Evolutionary conservation across 2,888 invertebrate genomes (phyloP), one percentile per base, ranked within the genome.

Genomic region (Thecophora atra): DNA sequence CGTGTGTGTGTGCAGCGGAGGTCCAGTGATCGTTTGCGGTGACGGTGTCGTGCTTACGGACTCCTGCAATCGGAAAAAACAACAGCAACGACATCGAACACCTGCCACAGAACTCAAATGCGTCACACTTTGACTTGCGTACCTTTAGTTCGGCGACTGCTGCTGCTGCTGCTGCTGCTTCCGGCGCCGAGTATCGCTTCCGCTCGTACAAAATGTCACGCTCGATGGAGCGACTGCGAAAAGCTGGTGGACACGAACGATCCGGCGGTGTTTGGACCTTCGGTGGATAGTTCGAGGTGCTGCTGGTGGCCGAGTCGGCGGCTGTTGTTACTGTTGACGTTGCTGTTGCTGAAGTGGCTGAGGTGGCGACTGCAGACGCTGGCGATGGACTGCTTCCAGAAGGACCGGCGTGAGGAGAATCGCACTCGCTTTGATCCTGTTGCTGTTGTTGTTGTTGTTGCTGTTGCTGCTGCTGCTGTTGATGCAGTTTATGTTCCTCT

Each of bases 11-110:
- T 81, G 76, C 76, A 78, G 77, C 79, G 82, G 79, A 76, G 79
- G 78, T 79, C 79, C 81, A 78, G 78, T 77, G 76, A 81, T 79
- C 77, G 81, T 81, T 76, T 84, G 84, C 76, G 85, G 85, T 80
- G 86, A 85, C 79, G 86, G 82, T 82, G 86, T 84, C 77, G 85
- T 84, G 79, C 86, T 85, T 78, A 80, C 78, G 72, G 81, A 81
- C 77, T 84, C 85, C 86, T 85, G 60, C 6, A 70, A 62, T 37
- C n/a, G 58, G 56, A 26, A 15, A 26, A 26, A 24, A 30, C 62
- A 67, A 74, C 66, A 30, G n/a, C 24, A 52, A 66, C n/a, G 63
- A 56, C n/a, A n/a, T n/a, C n/a, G 66, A 60, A 42, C 7, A 68
- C 19, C 51, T 62, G 17, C 47, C 13, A 51, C 24, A 19, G 11